Evolutionary conservation across 92 coral and sea anemone genomes (phyloP), one percentile per base, ranked within the genome.

Genomic region (Actinernus sp.): DNA sequence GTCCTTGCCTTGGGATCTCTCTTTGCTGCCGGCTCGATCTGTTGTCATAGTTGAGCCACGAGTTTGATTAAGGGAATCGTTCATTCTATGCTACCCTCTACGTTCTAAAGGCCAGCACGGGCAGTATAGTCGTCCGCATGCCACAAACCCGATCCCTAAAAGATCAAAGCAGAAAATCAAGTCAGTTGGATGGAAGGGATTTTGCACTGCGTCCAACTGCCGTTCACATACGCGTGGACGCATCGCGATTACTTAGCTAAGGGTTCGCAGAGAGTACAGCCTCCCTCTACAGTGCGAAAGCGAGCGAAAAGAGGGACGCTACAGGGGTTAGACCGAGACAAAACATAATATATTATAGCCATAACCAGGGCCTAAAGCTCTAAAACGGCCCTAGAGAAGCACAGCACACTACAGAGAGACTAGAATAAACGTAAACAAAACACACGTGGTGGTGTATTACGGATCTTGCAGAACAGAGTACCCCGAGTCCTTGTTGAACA

Each of bases 361-460:
- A n/a, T n/a, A n/a, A n/a, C n/a, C n/a, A n/a, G n/a, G n/a, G n/a
- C n/a, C n/a, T n/a, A n/a, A n/a, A n/a, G n/a, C n/a, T n/a, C n/a
- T n/a, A n/a, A 65, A 49, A 41, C 62, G 23, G 31, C 36, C 31
- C 11, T 31, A 36, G 8, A 46, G 30, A 55, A 46, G 71, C 49
- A 14, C 49, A 49, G 29, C 29, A 65, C 25, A 49, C 72, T 31
- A 45, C 12, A 30, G 63, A 31, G 36, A 25, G 24, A 70, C 63
- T 23, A 31, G 31, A 30, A 70, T 69, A 83, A 87, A 86, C 85
- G 99, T 92, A 90, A 86, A 88, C 95, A 83, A 87, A 81, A 68
- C 89, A 87, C 97, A 87, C 87, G 99, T 91, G 97, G 91, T 86
- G 86, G 59, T 31, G 63, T n/a, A n/a, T n/a, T n/a, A n/a, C n/a